Conservation (phyloP, 2,888 invertebrate species). For the Drosophila niveifrons region DNA sequence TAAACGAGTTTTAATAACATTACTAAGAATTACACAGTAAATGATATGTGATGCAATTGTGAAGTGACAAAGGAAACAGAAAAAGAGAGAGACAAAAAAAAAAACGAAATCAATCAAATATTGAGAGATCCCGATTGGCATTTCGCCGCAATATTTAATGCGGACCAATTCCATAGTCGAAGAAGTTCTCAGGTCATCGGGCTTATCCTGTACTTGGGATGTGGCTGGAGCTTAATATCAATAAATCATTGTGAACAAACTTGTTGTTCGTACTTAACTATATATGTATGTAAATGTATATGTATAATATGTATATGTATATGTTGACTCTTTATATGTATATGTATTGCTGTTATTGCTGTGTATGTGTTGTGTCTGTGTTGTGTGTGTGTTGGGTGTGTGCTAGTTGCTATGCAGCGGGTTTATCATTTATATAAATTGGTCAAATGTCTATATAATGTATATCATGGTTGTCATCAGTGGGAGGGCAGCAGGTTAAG, state of each 20-base stretch:
- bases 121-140: constrained; percentile 18
- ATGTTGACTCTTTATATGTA: constrained; percentile 4
- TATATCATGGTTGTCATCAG: constrained; percentile 37
- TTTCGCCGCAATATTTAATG: constrained; percentile 20
- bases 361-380: constrained; percentile 10
- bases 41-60: constrained; percentile 45
- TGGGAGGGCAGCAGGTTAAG: constrained; percentile 54
- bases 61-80: constrained; percentile 14
- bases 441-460: constrained; percentile 54
- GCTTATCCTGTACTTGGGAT: background rate
- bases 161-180: constrained; percentile 44
- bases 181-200: background rate
- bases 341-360: no score
- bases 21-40: constrained; percentile 62
- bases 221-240: constrained; percentile 24
- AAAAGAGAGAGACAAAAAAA: constrained; percentile 41
- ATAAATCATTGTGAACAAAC: constrained; percentile 39
- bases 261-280: constrained; percentile 50
- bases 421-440: constrained; percentile 55
- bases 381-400: constrained; percentile 11
- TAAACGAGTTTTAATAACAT: constrained; percentile 62
- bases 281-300: constrained; percentile 31
- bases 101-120: constrained; percentile 35
- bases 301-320: constrained; percentile 14
- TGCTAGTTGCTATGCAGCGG: constrained; percentile 24